Percentiles rank a stretch among this genome's conserved stretches.
phyloP scores from a whole-genome alignment of 2,113 vertebrate species.

The Ailuropoda melanoleuca region DNA sequence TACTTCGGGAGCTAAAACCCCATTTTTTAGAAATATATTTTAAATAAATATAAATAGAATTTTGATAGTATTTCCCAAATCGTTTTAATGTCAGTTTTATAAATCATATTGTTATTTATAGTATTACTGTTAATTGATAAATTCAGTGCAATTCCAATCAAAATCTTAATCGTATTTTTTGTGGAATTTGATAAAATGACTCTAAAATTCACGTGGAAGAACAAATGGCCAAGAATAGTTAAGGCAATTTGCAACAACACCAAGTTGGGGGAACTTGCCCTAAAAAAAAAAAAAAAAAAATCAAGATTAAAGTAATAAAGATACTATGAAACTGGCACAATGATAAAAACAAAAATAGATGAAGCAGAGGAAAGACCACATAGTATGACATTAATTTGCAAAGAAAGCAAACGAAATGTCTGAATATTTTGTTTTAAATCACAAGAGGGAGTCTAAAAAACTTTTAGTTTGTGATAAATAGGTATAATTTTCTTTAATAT shows the following conservation, averaged over 20 bases:
- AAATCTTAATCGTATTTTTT: background rate
- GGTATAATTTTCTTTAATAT: background rate
- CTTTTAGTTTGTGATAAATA: background rate
- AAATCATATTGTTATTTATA: background rate
- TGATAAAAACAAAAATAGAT: background rate
- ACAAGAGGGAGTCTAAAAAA: background rate
- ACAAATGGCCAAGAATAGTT: background rate
- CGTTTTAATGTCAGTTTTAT: background rate
- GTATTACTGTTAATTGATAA: background rate
- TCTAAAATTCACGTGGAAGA: conserved; percentile 4
- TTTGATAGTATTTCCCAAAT: background rate
- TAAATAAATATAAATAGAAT: conserved; percentile 20
- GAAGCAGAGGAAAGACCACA: background rate
- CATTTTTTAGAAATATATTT: background rate
- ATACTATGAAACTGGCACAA: background rate
- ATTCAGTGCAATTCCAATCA: background rate
- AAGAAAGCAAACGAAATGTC: background rate
- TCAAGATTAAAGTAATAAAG: background rate
- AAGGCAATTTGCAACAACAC: background rate
- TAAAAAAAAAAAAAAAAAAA: background rate
- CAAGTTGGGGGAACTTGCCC: background rate
- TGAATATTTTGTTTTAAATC: conserved; percentile 21
- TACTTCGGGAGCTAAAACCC: background rate
- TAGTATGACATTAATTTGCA: background rate
- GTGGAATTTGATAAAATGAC: background rate